Base-by-base conservation (phyloP, 1,140 invertebrate genomes). In the Oryctes rhinoceros region DNA sequence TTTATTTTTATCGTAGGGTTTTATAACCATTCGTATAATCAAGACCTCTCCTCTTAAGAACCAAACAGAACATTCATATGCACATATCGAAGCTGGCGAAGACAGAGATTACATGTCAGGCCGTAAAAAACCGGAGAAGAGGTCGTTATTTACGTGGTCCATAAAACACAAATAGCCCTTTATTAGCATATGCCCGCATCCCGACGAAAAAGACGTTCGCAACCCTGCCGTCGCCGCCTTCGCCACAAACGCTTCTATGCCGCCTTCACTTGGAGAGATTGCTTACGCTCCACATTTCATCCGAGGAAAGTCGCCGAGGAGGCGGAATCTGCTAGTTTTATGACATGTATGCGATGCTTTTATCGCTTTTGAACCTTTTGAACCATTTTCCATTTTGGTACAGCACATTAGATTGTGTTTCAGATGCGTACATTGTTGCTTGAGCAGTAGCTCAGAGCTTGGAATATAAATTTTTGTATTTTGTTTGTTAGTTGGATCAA, bases 121-220 rank as follows among this genome's bases (percentile, higher is more conserved):
- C 65, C 65, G 20, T 71, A 71, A 71, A 71, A 71, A 71, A 71
- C 20, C 65, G 65, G 65, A 35, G 65, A 5, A 71, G 65, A 37
- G 79, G 80, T 76, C 82, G 78, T 83, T 83, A 83, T 78, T 71
- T 71, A 74, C 77, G 49, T 79, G 82, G 81, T 79, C 79, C 82
- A 83, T 83, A 83, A 83, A 83, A 83, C 67, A 78, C 79, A 78
- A 80, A 81, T 78, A 79, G 81, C 75, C 77, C 80, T 82, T 80
- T 80, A 81, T 80, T 77, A 80, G 81, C 82, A 83, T 83, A 83
- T 83, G 82, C 79, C 80, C 79, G 71, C 59, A 62, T 59, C 76
- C 30, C 62, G 76, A 24, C 15, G 18, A 59, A 79, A 78, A 71
- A 80, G 78, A 35, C 18, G 65, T 24, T 71, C 65, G 65, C 65